phyloP scores from a whole-genome alignment of 2,888 invertebrate genomes.

The Pasiphila rectangulata region DNA sequence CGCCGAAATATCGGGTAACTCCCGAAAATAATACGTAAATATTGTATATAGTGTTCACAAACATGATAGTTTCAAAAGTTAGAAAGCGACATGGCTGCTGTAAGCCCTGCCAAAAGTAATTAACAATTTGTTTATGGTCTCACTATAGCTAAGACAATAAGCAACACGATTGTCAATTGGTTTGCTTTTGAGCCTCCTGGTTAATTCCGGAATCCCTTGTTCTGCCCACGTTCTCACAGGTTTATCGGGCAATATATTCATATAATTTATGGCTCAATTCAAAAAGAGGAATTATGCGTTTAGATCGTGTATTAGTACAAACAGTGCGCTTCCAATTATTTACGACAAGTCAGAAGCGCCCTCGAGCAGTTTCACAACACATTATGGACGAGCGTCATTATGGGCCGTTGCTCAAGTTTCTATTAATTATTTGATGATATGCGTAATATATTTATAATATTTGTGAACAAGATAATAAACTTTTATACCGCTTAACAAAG shows the following conservation, averaged over 20 bases:
- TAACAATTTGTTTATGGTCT: no score
- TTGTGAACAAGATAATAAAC: background rate
- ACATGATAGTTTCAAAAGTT: no score
- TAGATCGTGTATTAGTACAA: slow-evolving; percentile 65
- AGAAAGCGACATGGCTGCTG: no score
- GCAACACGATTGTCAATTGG: slow-evolving; percentile 21
- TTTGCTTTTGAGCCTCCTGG: slow-evolving; percentile 8
- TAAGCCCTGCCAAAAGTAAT: no score
- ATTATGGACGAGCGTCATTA: slow-evolving; percentile 54
- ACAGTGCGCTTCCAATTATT: slow-evolving; percentile 70
- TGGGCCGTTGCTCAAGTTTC: slow-evolving; percentile 50
- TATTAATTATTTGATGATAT: slow-evolving; percentile 50
- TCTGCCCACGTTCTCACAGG: slow-evolving; percentile 43
- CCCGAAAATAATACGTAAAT: no score
- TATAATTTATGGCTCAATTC: slow-evolving; percentile 66
- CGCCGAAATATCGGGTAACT: no score
- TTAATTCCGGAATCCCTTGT: slow-evolving; percentile 30
- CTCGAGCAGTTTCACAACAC: slow-evolving; percentile 57
- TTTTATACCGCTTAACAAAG: background rate
- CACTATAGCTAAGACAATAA: background rate
- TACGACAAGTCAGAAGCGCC: slow-evolving; percentile 54
- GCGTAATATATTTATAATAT: slow-evolving; percentile 31
- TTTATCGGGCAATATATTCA: slow-evolving; percentile 29
- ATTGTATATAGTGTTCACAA: no score
- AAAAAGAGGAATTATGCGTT: slow-evolving; percentile 60